Base-by-base conservation (phyloP, 2,888 invertebrate genomes). In the Pardosa pseudoannulata region DNA sequence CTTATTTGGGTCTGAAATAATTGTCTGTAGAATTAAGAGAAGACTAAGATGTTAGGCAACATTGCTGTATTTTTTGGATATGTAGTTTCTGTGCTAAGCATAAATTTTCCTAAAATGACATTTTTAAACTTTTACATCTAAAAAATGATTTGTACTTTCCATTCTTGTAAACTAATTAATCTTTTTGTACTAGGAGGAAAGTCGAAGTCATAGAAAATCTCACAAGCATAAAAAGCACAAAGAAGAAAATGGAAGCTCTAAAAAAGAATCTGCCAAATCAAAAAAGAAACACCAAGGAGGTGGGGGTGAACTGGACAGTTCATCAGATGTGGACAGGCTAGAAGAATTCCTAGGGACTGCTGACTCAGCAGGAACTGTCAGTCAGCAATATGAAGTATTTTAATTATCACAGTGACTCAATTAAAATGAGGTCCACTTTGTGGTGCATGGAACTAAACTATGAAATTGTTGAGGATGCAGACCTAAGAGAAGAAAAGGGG, bases 241-340 rank as follows among this genome's bases (percentile, higher is more conserved):
- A 88, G 88, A 89, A n/a, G 83, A 88, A 29, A 81, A 88, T 6
- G 76, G 70, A 41, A 67, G 68, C 23, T 65, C 75, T 65, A 88
- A 88, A 65, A 88, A 87, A 27, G 88, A 89, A 76, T 87, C 71
- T 11, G 89, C 92, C 92, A 79, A 93, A 92, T 89, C 92, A 3
- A 92, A 92, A 89, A 91, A 91, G 81, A 92, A 92, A 31, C 91
- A 92, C 62, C 91, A 92, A 19, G 41, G 16, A 11, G 23, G 23
- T 19, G 75, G 13, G 11, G 88, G 88, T 27, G 89, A 88, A 0
- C 74, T 87, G 7, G 80, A 87, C 31, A 76, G 79, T 70, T 88
- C 88, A 39, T 88, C 88, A 0, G 88, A 88, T 19, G 70, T 83
- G 0, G 88, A 88, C 36, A 74, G 80, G 46, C 67, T 88, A 9